Base-by-base conservation (phyloP, 2,888 invertebrate genomes). In the Caenorhabditis sp. region DNA sequence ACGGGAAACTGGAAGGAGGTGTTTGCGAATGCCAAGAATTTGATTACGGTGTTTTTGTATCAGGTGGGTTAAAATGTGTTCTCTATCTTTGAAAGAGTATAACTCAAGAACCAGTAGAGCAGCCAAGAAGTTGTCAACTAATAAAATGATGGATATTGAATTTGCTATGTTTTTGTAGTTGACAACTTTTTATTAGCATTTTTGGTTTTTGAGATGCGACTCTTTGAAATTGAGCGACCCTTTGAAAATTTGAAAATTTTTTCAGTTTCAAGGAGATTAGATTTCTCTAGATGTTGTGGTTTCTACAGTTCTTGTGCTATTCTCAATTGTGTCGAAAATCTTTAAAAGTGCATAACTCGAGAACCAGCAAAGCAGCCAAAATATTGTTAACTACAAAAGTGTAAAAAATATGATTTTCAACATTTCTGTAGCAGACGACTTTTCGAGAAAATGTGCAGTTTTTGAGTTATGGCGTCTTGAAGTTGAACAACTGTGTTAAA, bases 21-120 rank as follows among this genome's bases (percentile, higher is more conserved):
- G 95, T 95, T 89, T 93, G 96, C 16, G 91, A 96, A 96, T 8
- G 94, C 97, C 2, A 95, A 95, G 0, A 95, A 96, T 0, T 94
- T 98, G 58, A 95, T 95, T 8, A 95, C 95, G 28, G 93, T 98
- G 12, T 94, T 98, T 14, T 95, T 98, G 8, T 97, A 98, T 93
- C 96, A 96, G 94, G 88, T 89, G 16, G 16, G 26, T 54, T 44
- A 16, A n/a, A n/a, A n/a, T n/a, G n/a, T n/a, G n/a, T n/a, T n/a
- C 19, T 19, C 24, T 7, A 35, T 16, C 6, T 24, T 59, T 38
- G 35, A 7, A 16, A 8, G 31, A 10, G 0, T 51, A 6, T 22
- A 31, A 31, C 24, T 51, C 51, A 14, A n/a, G 0, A 16, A 14
- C 16, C 16, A n/a, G 14, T 1, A 44, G 44, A 44, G 44, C 12